Evolutionary conservation across 64 coral and sea anemone genomes (phyloP), one percentile per base, ranked within the genome.

Genomic region (Actinia tenebrosa): DNA sequence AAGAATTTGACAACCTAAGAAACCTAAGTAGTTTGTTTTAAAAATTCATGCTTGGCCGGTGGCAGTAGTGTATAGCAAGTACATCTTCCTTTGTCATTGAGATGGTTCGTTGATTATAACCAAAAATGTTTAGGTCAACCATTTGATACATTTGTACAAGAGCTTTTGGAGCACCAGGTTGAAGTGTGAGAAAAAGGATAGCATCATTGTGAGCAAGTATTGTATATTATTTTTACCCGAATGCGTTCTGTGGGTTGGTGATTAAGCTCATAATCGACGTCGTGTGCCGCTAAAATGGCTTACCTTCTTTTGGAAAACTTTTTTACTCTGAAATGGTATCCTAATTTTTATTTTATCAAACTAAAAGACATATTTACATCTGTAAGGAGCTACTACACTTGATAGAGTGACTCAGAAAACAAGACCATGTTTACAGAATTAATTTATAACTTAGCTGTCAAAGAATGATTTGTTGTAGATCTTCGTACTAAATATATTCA

Each of bases 271-370:
- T 2, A 3, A 2, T 66, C 22, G 23, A 25, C 27, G 69, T 27
- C 69, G 10, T 75, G 69, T 75, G 69, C 69, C 7, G 30, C 23
- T 75, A 75, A 75, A 75, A 75, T 75, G 69, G 69, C 69, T 75
- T 75, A 37, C 30, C 30, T 37, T 14, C 69, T 75, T 75, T 27
- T 75, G 27, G 26, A 43, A 66, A 23, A 20, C 10, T 13, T 37
- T 75, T 9, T 30, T 8, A 42, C 69, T 42, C 26, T 75, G 9
- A 75, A 75, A 30, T 71, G 26, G 26, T 43, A 75, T 75, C 69
- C 25, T 26, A 3, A 10, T 75, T 25, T n/a, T 23, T 14, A 58
- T 58, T 58, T 58, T 58, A 58, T 13, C 56, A 58, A 7, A 2
- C 56, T 11, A 58, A 50, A 50, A 50, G 47, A 50, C 7, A 50